Evolutionary conservation across 2,113 vertebrate species (phyloP).

Genomic region (human): GRCh38 chr3:196675001-196675500

Average conservation of each 20-base stretch:
- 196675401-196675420: too few species aligned
- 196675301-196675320: too few species aligned
- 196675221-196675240: neutral
- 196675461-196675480: too few species aligned
- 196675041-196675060: neutral
- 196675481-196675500: too few species aligned
- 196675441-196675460: rapidly evolving
- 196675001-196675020: neutral
- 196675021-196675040: neutral
- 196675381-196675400: rapidly evolving
- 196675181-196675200: neutral
- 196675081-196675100: neutral
- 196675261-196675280: neutral
- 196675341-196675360: too few species aligned
- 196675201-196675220: conserved; percentile 1
- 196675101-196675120: neutral
- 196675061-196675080: neutral
- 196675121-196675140: neutral
- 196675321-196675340: too few species aligned
- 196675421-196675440: too few species aligned
- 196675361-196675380: rapidly evolving
- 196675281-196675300: neutral
- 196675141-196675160: neutral
- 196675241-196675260: neutral
- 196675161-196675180: neutral